Conservation (phyloP, 2,888 invertebrate genomes). For the Drosophila heteroneura region DNA sequence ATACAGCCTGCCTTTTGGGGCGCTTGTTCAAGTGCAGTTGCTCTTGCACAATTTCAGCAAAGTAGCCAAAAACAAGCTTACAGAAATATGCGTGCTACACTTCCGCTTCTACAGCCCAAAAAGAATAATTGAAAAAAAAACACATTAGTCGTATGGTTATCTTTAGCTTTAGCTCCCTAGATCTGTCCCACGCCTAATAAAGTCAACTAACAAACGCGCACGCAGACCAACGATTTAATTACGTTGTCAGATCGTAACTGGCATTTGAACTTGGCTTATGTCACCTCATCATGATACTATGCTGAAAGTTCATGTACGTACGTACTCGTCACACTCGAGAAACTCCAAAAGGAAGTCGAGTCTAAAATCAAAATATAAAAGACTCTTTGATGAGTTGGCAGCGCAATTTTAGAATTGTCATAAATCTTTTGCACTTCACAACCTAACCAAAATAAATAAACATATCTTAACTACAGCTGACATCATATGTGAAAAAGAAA, state of each 20-base stretch:
- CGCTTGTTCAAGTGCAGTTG: constrained; percentile 67
- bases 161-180: constrained; percentile 33
- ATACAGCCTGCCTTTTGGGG: constrained; percentile 47
- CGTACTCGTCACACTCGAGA: constrained; percentile 76
- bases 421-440: constrained; percentile 71
- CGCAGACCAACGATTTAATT: constrained; percentile 55
- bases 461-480: constrained; percentile 27
- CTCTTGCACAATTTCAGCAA: constrained; percentile 66
- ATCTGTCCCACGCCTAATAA: constrained; percentile 75
- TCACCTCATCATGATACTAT: constrained; percentile 56
- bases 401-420: constrained; percentile 56
- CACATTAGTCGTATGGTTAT: constrained; percentile 43
- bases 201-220: constrained; percentile 53
- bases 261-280: constrained; percentile 79
- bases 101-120: constrained; percentile 53
- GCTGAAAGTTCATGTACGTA: constrained; percentile 59
- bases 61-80: constrained; percentile 31
- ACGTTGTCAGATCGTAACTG: constrained; percentile 45
- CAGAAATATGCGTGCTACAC: constrained; percentile 31
- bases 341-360: constrained; percentile 68
- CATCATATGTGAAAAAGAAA: constrained; percentile 41
- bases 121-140: background rate
- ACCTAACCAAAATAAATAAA: constrained; percentile 28
- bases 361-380: constrained; percentile 62
- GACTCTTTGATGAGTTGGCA: constrained; percentile 69